These are phyloP conservation scores for Dusona sp. DNA, from an alignment of 2,888 invertebrate species.

Conservation along the genomic window DNA sequence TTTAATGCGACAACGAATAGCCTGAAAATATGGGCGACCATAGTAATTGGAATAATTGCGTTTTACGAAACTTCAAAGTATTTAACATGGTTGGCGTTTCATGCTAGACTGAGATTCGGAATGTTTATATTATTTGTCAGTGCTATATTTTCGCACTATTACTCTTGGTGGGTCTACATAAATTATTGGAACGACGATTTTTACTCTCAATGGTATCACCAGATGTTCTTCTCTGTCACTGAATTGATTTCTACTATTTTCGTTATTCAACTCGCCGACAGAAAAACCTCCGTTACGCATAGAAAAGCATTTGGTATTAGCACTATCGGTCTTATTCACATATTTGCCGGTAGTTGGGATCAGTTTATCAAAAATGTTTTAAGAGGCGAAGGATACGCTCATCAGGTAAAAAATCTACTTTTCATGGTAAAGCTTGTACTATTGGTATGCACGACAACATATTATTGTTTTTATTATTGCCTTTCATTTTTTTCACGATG, in stretches of 20 bases:
- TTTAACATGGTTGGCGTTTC: conserved; percentile 86
- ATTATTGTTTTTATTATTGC: background rate
- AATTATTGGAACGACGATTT: conserved; percentile 91
- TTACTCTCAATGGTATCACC: conserved; percentile 90
- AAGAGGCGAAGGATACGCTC: conserved; percentile 88
- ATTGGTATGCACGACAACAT: background rate
- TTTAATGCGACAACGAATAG: conserved; percentile 89
- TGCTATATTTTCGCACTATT: conserved; percentile 89
- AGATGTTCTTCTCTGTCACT: conserved; percentile 87
- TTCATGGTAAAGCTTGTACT: background rate
- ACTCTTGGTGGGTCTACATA: conserved; percentile 90
- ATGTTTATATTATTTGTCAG: conserved; percentile 88
- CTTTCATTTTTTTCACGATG: background rate
- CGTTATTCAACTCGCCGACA: conserved; percentile 87
- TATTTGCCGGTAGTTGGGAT: conserved; percentile 88
- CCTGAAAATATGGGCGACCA: conserved; percentile 88
- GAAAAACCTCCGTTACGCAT: conserved; percentile 85
- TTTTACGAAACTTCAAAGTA: conserved; percentile 88
- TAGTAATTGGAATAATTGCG: conserved; percentile 87
- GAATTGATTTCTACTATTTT: conserved; percentile 88
- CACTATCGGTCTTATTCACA: conserved; percentile 87
- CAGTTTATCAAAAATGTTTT: conserved; percentile 89
- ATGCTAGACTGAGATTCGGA: conserved; percentile 86
- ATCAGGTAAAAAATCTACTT: conserved; percentile 86
- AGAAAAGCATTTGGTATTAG: conserved; percentile 87